phyloP scores from a whole-genome alignment of 1,140 invertebrate species.

The Macrostomum lignano region DNA sequence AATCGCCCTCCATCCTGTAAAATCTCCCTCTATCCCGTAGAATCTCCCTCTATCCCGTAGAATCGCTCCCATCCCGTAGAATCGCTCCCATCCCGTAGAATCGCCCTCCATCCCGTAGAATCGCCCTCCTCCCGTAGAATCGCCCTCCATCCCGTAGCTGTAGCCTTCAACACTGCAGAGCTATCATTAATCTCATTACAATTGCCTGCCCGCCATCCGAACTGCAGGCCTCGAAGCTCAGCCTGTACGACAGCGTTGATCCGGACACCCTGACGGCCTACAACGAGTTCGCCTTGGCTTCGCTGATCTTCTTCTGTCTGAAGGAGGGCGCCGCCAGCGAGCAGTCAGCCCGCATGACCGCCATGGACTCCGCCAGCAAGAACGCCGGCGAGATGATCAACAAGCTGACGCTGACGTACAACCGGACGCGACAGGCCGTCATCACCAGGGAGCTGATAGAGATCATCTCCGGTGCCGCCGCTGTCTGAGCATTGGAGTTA shows the following conservation, averaged over 20 bases:
- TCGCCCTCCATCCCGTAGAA: too few species aligned
- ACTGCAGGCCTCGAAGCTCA: conserved; percentile 26
- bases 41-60: too few species aligned
- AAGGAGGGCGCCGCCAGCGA: conserved; percentile 89
- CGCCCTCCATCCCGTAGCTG: too few species aligned
- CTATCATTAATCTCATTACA: too few species aligned
- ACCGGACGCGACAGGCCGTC: conserved; percentile 88
- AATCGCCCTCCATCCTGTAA: too few species aligned
- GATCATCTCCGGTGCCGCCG: conserved; percentile 97
- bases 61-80: too few species aligned
- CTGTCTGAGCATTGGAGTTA: too few species aligned
- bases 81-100: too few species aligned
- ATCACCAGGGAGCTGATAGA: conserved; percentile 97
- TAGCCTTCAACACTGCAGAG: too few species aligned
- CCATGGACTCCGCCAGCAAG: conserved; percentile 98
- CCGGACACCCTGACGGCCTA: conserved; percentile 65
- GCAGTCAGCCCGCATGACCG: conserved; percentile 87
- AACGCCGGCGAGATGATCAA: conserved; percentile 98
- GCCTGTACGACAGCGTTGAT: conserved; percentile 34
- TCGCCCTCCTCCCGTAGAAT: too few species aligned
- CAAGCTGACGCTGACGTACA: conserved; percentile 81
- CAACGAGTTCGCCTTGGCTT: conserved; percentile 70
- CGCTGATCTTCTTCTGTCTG: conserved; percentile 69
- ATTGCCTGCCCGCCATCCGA: too few species aligned
- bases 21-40: too few species aligned